phyloP scores from a whole-genome alignment of 1,140 invertebrate species.

The Camponotus floridanus region DNA sequence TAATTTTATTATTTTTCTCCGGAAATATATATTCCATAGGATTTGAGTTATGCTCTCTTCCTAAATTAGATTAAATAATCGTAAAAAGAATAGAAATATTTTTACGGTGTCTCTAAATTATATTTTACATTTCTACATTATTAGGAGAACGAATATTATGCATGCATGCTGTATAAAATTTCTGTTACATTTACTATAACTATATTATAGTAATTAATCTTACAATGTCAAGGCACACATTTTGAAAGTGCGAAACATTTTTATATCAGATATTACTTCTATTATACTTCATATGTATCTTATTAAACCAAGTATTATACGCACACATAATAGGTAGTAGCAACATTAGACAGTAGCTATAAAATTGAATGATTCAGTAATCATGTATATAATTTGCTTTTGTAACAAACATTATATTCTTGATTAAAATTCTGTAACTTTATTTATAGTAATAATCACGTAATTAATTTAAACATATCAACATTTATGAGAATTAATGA shows the following conservation, averaged over 20 bases:
- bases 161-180: neutral
- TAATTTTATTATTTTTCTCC: constrained; percentile 35
- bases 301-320: too few species aligned
- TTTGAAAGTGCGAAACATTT: neutral
- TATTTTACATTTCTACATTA: constrained; percentile 15
- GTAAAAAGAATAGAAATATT: neutral
- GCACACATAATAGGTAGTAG: neutral
- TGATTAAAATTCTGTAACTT: constrained; percentile 33
- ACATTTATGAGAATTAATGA: constrained; percentile 34
- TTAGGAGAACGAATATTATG: neutral
- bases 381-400: neutral
- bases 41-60: neutral
- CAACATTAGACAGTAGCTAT: neutral
- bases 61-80: constrained; percentile 35
- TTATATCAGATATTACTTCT: neutral
- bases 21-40: constrained; percentile 27
- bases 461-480: constrained; percentile 41
- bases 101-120: neutral
- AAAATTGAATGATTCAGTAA: constrained; percentile 11
- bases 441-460: constrained; percentile 11
- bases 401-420: constrained; percentile 8
- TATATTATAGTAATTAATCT: constrained; percentile 10
- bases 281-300: neutral
- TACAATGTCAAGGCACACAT: neutral
- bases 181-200: neutral